phyloP scores from a whole-genome alignment of 64 coral and sea anemone genomes.

The Actinia tenebrosa region DNA sequence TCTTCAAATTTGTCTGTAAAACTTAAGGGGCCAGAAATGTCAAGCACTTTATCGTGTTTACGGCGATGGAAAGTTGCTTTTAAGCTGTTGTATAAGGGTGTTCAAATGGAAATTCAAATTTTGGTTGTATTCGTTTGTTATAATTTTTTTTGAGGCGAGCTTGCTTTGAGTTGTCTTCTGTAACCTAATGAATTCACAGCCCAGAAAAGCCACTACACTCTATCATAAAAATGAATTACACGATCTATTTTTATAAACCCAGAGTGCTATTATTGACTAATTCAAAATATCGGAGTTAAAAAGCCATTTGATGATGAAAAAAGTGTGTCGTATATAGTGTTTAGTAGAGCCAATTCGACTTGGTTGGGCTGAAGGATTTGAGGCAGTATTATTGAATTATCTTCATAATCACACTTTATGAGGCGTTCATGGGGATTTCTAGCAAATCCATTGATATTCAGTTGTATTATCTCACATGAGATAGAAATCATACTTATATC shows the following conservation, averaged over 20 bases:
- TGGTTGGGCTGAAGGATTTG: background rate
- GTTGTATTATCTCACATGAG: background rate
- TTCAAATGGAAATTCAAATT: background rate
- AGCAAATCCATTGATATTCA: constrained; percentile 13
- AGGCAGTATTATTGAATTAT: constrained; percentile 2
- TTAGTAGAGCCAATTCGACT: background rate
- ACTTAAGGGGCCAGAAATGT: background rate
- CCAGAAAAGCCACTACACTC: background rate
- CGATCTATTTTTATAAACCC: background rate
- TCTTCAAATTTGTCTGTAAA: constrained; percentile 3
- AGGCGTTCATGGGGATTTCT: constrained; percentile 24
- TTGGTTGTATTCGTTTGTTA: background rate
- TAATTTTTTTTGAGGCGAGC: background rate
- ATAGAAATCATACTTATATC: constrained; percentile 12
- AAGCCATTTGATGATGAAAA: background rate
- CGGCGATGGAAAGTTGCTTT: background rate
- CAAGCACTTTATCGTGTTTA: constrained; percentile 1
- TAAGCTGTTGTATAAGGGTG: background rate
- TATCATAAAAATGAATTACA: background rate
- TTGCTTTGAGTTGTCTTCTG: background rate
- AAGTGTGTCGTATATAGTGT: background rate
- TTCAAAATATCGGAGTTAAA: background rate
- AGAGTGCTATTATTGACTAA: background rate
- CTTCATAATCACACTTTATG: constrained; percentile 9
- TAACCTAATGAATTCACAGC: background rate